phyloP scores from a whole-genome alignment of 2,797 vertebrate species.

The Dromococcyx pavoninus region DNA sequence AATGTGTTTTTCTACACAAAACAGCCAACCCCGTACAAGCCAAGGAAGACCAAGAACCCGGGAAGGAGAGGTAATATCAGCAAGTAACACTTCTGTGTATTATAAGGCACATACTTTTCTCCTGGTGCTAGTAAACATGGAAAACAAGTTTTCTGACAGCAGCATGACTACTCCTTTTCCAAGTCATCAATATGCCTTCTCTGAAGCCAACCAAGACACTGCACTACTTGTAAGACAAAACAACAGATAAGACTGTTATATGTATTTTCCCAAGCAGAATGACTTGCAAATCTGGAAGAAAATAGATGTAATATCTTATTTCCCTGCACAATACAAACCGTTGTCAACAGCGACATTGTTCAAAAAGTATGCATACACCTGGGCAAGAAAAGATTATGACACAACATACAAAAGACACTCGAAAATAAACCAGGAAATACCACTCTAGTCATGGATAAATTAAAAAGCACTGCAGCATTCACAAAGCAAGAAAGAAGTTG shows the following conservation, averaged over 20 bases:
- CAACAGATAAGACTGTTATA: not conserved
- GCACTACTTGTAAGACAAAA: not conserved
- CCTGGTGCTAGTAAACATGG: not conserved
- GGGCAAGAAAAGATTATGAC: not conserved
- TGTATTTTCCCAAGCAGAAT: not conserved
- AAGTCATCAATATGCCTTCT: not conserved
- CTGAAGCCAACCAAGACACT: not conserved
- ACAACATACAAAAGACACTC: not conserved
- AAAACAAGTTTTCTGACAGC: not conserved
- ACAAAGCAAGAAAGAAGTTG: not conserved
- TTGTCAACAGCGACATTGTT: not conserved
- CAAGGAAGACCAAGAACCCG: not conserved
- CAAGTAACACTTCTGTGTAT: not conserved
- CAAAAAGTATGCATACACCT: not conserved
- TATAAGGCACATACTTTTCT: not conserved
- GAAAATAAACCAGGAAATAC: not conserved
- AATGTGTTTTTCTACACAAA: not conserved
- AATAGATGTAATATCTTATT: not conserved
- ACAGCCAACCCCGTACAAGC: not conserved
- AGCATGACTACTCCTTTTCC: not conserved
- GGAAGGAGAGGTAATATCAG: not conserved
- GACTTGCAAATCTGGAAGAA: not conserved
- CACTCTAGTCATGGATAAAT: not conserved
- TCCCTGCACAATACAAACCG: rapidly evolving
- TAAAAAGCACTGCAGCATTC: slow-evolving; percentile 15